Conservation (phyloP, 1,140 invertebrate species). For the Melanaphis sacchari region DNA sequence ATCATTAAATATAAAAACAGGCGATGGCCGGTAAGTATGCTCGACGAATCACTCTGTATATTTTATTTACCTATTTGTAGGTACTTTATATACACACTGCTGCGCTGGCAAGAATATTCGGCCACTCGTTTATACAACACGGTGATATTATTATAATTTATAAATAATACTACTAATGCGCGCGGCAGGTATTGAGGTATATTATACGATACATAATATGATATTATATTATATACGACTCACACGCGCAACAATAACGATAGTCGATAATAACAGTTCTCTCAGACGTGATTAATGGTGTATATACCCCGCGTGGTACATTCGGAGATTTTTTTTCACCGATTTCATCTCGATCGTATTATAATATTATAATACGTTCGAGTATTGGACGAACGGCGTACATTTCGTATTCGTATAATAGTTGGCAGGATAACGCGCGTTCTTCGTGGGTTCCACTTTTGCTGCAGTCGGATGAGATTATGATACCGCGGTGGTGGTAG, state of each 20-base stretch:
- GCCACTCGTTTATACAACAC: neutral
- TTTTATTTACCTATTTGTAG: neutral
- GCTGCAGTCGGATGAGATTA: neutral
- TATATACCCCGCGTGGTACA: neutral
- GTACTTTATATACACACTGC: neutral
- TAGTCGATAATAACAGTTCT: conserved; percentile 3
- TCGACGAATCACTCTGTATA: neutral
- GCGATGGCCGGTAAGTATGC: neutral
- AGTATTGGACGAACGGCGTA: neutral
- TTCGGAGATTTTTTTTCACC: neutral
- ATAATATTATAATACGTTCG: neutral
- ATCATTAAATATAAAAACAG: neutral
- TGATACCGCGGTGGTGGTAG: too few relatives aligned
- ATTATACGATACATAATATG: neutral
- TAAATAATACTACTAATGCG: conserved; percentile 6
- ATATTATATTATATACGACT: neutral
- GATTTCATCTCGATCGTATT: neutral
- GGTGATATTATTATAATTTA: neutral
- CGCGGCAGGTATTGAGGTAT: neutral
- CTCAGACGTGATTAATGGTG: conserved; percentile 5
- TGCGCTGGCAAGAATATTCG: neutral
- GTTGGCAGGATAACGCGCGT: neutral
- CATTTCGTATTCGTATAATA: neutral
- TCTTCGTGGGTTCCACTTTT: neutral
- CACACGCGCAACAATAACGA: neutral